Conservation (phyloP, 2,888 invertebrate species). For the Oscheius sp. region DNA sequence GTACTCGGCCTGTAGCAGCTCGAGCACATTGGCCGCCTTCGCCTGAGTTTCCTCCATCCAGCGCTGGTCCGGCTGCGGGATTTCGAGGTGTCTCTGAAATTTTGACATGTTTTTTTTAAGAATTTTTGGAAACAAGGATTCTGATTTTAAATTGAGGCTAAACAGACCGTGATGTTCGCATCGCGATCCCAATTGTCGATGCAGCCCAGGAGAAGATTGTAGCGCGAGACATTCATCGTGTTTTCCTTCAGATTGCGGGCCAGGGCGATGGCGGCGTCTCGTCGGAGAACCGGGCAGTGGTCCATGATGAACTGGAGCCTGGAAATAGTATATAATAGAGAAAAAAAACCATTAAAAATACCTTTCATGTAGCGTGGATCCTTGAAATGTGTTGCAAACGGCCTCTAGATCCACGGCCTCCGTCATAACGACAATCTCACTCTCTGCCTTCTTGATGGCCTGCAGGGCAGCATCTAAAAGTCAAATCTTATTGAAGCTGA, state of each 20-base stretch:
- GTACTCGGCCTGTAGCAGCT: conserved; percentile 58
- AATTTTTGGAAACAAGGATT: not conserved
- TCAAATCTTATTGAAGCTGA: not conserved
- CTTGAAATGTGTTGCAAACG: conserved; percentile 16
- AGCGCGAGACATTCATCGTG: conserved; percentile 21
- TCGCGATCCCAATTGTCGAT: conserved; percentile 8
- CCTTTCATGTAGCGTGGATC: conserved; percentile 26
- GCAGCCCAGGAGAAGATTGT: conserved; percentile 5
- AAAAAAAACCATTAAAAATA: not conserved
- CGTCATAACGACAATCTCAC: conserved; percentile 10
- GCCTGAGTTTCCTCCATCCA: conserved; percentile 44
- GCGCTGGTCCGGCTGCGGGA: conserved; percentile 29
- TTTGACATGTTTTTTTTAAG: not conserved
- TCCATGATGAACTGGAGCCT: conserved; percentile 50
- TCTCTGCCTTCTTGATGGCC: too few species aligned
- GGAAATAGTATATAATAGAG: not conserved
- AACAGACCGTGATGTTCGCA: not conserved
- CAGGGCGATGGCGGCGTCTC: conserved; percentile 48
- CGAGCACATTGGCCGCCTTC: conserved; percentile 32
- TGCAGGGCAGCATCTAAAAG: too few species aligned
- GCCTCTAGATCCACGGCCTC: conserved; percentile 34
- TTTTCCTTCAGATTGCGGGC: conserved; percentile 38
- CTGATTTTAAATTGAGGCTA: not conserved
- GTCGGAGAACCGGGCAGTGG: conserved; percentile 50
- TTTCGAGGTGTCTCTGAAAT: conserved; percentile 11